Conservation (phyloP, 37 sponge, comb jelly and placozoan species). For the Dysidea cf. avara region DNA sequence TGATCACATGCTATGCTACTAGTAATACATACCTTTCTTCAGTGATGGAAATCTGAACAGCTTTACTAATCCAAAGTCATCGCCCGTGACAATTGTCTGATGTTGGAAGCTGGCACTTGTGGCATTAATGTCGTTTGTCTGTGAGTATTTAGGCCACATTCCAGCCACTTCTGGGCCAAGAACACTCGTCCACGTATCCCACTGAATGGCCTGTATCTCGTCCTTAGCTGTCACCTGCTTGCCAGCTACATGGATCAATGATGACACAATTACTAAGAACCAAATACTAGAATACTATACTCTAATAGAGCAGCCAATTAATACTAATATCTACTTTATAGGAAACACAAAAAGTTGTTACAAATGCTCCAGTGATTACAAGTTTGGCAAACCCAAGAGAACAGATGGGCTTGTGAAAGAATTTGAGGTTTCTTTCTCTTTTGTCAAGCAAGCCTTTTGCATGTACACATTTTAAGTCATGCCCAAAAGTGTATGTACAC, state of each 20-base stretch:
- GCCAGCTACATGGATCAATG: slow-evolving; percentile 41
- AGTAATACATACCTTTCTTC: slow-evolving; percentile 71
- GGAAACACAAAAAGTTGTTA: neutral
- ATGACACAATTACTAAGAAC: too few species aligned
- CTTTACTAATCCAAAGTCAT: slow-evolving; percentile 97
- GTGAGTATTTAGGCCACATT: slow-evolving; percentile 93
- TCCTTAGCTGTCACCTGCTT: slow-evolving; percentile 57
- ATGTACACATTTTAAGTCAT: too few species aligned
- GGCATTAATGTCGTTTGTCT: slow-evolving; percentile 91
- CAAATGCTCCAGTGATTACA: too few species aligned
- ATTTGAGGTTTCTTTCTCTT: too few species aligned
- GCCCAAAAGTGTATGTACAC: too few species aligned
- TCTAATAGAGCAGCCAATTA: neutral
- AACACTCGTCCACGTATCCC: slow-evolving; percentile 83
- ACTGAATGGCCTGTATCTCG: slow-evolving; percentile 71
- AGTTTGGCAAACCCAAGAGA: too few species aligned
- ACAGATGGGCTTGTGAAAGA: too few species aligned
- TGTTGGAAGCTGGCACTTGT: slow-evolving; percentile 68
- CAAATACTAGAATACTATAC: too few species aligned
- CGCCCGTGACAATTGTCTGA: slow-evolving; percentile 87
- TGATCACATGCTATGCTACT: neutral
- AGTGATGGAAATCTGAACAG: slow-evolving; percentile 87
- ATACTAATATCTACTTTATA: neutral
- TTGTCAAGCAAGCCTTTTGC: too few species aligned
- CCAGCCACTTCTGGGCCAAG: slow-evolving; percentile 87